phyloP scores from a whole-genome alignment of 2,113 vertebrate species.

The Hyperopisus bebe region DNA sequence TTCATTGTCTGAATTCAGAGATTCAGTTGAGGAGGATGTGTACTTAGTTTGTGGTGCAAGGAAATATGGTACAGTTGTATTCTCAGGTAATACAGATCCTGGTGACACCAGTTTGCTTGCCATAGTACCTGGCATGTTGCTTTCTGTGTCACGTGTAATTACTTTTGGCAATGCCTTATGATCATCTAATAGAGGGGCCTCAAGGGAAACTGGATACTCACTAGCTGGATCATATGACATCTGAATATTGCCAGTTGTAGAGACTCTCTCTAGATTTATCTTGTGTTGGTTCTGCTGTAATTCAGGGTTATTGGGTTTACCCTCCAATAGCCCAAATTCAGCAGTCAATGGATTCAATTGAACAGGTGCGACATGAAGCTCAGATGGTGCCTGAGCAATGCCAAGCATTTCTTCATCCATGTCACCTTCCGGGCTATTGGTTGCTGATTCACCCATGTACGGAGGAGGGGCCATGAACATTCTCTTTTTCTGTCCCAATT shows the following conservation, averaged over 20 bases:
- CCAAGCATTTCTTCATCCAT: constrained; percentile 17
- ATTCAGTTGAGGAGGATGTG: neutral
- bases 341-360: neutral
- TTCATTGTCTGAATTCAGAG: neutral
- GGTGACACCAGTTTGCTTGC: neutral
- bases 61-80: neutral
- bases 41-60: neutral
- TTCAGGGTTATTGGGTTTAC: neutral
- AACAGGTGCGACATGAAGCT: constrained; percentile 22
- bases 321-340: neutral
- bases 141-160: neutral
- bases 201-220: constrained; percentile 15
- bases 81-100: neutral
- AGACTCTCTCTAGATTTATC: neutral
- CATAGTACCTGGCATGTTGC: neutral
- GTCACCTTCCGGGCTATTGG: constrained; percentile 12
- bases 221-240: constrained; percentile 42
- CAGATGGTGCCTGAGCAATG: neutral
- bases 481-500: constrained; percentile 19
- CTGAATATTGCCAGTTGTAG: constrained; percentile 23
- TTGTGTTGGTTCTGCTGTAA: neutral
- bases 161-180: neutral
- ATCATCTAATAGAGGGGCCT: constrained; percentile 12
- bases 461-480: neutral
- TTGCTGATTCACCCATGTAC: constrained; percentile 10